phyloP scores from a whole-genome alignment of 2,797 vertebrate species.

The Spea hammondii region DNA sequence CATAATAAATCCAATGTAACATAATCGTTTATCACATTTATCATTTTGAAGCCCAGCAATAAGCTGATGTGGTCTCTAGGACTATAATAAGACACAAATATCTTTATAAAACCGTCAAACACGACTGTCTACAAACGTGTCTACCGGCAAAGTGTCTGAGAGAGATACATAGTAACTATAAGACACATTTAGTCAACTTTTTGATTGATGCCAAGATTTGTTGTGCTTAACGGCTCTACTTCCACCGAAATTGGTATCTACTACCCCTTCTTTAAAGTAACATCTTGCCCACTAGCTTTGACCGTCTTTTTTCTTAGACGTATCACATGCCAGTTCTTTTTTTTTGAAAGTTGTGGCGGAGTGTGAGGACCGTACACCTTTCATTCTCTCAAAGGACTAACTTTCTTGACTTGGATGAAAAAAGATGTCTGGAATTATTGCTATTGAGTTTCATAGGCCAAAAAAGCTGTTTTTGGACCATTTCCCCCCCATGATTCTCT shows the following conservation, averaged over 20 bases:
- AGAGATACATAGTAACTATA: too few species aligned
- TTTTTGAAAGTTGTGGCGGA: not conserved
- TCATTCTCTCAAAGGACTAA: slow-evolving; percentile 18
- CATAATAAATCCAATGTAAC: too few species aligned
- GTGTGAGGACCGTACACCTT: slow-evolving; percentile 1
- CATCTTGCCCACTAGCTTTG: too few species aligned
- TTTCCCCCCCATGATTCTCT: slow-evolving; percentile 7
- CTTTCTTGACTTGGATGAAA: slow-evolving; percentile 23
- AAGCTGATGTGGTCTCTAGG: too few species aligned
- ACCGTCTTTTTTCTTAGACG: not conserved
- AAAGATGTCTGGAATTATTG: slow-evolving; percentile 17
- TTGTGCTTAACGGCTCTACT: too few species aligned
- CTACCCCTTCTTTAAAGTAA: too few species aligned
- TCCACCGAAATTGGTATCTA: too few species aligned
- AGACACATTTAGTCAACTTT: too few species aligned
- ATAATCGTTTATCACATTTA: too few species aligned
- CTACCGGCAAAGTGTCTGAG: not conserved
- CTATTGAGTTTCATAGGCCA: slow-evolving; percentile 21
- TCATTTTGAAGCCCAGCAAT: too few species aligned
- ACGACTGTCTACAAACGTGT: not conserved
- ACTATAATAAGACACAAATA: too few species aligned
- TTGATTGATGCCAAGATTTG: too few species aligned
- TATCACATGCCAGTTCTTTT: slow-evolving; percentile 4
- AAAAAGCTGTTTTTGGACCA: slow-evolving; percentile 36
- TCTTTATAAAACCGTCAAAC: not conserved